Conservation (phyloP, 2,888 invertebrate genomes). For the Cheilosia vernalis region DNA sequence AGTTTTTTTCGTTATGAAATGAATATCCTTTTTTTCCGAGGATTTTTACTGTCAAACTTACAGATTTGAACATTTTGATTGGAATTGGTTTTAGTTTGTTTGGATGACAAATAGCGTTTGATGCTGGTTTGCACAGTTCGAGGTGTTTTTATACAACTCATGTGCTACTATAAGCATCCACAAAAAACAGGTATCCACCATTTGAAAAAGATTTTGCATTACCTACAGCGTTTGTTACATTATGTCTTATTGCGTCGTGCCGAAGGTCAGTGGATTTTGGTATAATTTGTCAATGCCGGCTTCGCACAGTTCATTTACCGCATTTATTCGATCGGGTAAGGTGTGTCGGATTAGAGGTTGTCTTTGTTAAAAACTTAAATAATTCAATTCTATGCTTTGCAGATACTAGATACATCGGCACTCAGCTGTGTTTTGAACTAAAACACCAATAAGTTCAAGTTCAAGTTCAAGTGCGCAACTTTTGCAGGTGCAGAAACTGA, state of each 20-base stretch:
- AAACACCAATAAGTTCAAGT: background rate
- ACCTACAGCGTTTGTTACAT: background rate
- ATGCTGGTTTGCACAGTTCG: background rate
- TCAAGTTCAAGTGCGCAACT: background rate
- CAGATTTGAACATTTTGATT: slow-evolving; percentile 78
- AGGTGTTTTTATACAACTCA: slow-evolving; percentile 33
- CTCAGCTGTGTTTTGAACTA: background rate
- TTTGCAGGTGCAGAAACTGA: background rate
- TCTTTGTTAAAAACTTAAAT: background rate
- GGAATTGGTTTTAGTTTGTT: slow-evolving; percentile 5
- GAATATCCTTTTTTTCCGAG: background rate
- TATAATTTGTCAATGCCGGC: background rate
- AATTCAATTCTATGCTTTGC: background rate
- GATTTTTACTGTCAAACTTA: slow-evolving; percentile 51
- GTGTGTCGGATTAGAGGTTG: background rate
- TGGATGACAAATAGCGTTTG: slow-evolving; percentile 18
- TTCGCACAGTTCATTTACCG: background rate
- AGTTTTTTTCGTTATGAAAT: background rate
- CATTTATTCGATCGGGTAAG: background rate
- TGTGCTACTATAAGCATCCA: background rate
- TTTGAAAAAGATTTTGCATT: slow-evolving; percentile 1
- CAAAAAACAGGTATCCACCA: slow-evolving; percentile 4
- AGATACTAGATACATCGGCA: background rate
- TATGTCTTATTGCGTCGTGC: background rate
- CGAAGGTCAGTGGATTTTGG: slow-evolving; percentile 7